Percentiles rank a stretch among this genome's conserved stretches.
These are phyloP conservation scores for Dasypogon diadema DNA, from an alignment of 2,888 invertebrate species.

Conservation along the genomic window DNA sequence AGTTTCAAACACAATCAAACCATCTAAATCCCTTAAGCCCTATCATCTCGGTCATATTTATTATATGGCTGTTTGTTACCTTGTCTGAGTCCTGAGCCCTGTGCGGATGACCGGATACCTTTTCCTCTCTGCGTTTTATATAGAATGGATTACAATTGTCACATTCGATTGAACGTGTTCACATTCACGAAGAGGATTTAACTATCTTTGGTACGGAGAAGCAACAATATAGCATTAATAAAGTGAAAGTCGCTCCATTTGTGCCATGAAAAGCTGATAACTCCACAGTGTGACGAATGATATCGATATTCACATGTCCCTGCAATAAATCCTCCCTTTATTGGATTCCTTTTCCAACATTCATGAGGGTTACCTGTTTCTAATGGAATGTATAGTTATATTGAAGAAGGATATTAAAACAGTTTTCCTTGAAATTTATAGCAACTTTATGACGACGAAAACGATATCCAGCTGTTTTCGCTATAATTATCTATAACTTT, in stretches of 20 bases:
- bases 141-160: constrained; percentile 56
- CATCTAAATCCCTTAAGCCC: constrained; percentile 48
- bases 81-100: not conserved
- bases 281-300: constrained; percentile 28
- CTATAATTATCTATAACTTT: too few species aligned
- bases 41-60: constrained; percentile 50
- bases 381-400: constrained; percentile 21
- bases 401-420: constrained; percentile 18
- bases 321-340: constrained; percentile 43
- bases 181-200: constrained; percentile 33
- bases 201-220: not conserved
- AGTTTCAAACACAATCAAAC: constrained; percentile 47
- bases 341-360: constrained; percentile 26
- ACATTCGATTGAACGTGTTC: constrained; percentile 56
- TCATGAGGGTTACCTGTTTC: not conserved
- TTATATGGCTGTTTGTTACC: constrained; percentile 27
- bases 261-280: constrained; percentile 21
- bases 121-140: constrained; percentile 10
- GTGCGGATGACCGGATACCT: constrained; percentile 14
- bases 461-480: too few species aligned
- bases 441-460: not conserved
- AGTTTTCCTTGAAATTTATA: constrained; percentile 21
- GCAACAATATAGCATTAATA: constrained; percentile 44
- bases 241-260: constrained; percentile 9
- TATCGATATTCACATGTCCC: constrained; percentile 30